Evolutionary conservation across 2,797 vertebrate genomes (phyloP), one percentile per base, ranked within the genome.

Genomic region (Microctenopoma lineatum): DNA sequence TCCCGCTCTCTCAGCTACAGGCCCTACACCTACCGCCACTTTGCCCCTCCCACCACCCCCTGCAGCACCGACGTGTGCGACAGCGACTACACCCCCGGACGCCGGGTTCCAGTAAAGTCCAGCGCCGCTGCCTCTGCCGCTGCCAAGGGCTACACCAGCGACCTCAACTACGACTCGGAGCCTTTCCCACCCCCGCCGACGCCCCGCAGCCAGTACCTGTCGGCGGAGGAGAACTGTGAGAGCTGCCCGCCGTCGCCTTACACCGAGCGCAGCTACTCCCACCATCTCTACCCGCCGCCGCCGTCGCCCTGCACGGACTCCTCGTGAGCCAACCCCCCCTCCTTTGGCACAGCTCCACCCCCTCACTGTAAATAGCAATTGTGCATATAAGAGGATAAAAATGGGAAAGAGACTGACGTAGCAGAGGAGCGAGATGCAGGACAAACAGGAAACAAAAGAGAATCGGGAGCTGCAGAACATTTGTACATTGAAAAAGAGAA

Each of bases 261-360:
- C 92, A 99, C 97, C 0, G 98, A 99, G 84, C 94, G 97, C 71
- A 98, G 97, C 91, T 99, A 98, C 92, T 96, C 97, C 0, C 97
- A 98, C 80, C 97, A 98, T 75, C 96, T 99, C n/a, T 99, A 99
- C 87, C 97, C 97, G 0, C 98, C 97, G 0, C 98, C 98, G 0
- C 97, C 97, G 0, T 99, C 97, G 0, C 98, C 98, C 61, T 98
- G 97, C 89, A 99, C 98, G 0, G 97, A 99, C 96, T 99, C 97
- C 45, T 98, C 97, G 14, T 99, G 96, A 99, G 95, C 92, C 70
- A 70, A 11, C 84, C 46, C 38, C 38, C 18, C 15, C 4, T 16
- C 34, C 57, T 52, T 36, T 54, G 53, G 10, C 59, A 63, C 60
- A 65, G 68, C 84, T 86, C 84, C 92, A 89, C 1, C 26, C 80